Evolutionary conservation across 2,888 invertebrate species (phyloP).

Genomic region (Nemotelus pantherinus): DNA sequence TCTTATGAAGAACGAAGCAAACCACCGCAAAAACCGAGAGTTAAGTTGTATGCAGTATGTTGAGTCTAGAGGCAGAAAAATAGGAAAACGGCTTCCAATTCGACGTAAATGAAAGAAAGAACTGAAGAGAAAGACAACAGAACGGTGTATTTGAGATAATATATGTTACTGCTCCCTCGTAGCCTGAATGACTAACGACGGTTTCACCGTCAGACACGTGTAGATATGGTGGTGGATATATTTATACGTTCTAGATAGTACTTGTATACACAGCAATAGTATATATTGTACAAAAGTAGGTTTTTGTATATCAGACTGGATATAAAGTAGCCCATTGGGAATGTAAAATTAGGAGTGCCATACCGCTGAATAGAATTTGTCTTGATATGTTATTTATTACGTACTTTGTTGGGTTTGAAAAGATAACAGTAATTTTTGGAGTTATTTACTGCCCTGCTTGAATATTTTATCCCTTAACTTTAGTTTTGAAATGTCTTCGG

Average conservation of each 20-base stretch:
- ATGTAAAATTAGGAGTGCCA: slow-evolving; percentile 41
- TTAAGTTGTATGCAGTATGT: not conserved
- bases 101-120: slow-evolving; percentile 2
- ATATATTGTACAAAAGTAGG: not conserved
- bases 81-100: not conserved
- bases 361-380: slow-evolving; percentile 6
- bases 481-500: too few species aligned
- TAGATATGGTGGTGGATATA: slow-evolving; percentile 8
- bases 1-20: not conserved
- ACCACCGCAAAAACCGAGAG: slow-evolving; percentile 13
- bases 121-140: not conserved
- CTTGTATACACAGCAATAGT: not conserved
- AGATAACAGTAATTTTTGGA: slow-evolving; percentile 24
- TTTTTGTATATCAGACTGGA: slow-evolving; percentile 21
- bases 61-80: slow-evolving; percentile 12
- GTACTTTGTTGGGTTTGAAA: slow-evolving; percentile 5
- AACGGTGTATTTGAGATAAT: slow-evolving; percentile 32
- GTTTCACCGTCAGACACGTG: not conserved
- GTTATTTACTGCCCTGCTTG: slow-evolving; percentile 30
- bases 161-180: slow-evolving; percentile 22
- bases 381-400: slow-evolving; percentile 40
- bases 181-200: slow-evolving; percentile 33
- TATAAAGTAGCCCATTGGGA: slow-evolving; percentile 39
- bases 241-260: slow-evolving; percentile 10
- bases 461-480: slow-evolving; percentile 4